These are phyloP conservation scores for Ardeotis arabs DNA, from an alignment of 2,113 vertebrate species.

Conservation along the genomic window DNA sequence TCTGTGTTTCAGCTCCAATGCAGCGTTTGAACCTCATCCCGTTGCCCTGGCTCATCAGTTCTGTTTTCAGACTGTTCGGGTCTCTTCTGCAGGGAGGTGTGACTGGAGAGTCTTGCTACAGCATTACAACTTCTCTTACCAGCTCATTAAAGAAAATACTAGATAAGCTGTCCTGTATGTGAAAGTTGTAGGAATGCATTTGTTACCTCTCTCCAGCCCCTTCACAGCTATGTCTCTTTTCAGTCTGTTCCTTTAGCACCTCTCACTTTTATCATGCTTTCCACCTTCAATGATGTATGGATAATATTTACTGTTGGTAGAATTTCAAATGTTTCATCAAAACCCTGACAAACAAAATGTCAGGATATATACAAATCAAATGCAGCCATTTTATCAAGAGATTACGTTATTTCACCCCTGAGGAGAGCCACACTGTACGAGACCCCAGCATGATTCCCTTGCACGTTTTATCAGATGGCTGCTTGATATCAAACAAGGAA, in stretches of 20 bases:
- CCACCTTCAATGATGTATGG: not conserved
- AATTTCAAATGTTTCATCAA: not conserved
- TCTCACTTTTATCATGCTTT: not conserved
- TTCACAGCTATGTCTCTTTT: not conserved
- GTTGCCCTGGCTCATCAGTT: not conserved
- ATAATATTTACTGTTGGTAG: not conserved
- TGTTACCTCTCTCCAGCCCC: not conserved
- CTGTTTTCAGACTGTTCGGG: accelerated
- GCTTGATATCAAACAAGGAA: not conserved
- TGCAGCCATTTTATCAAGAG: not conserved
- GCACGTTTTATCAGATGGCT: not conserved
- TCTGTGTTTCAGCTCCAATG: not conserved
- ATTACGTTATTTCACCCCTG: not conserved
- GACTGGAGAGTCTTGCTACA: not conserved
- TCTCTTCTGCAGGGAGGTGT: not conserved
- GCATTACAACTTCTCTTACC: not conserved
- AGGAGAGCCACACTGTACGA: not conserved
- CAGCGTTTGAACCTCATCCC: not conserved
- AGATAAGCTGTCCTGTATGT: not conserved
- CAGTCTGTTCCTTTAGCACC: not conserved
- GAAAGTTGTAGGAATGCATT: not conserved
- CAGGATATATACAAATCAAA: not conserved
- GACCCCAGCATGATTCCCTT: not conserved
- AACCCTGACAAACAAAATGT: not conserved
- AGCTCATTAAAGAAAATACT: not conserved